phyloP scores from a whole-genome alignment of 2,888 invertebrate species.

The Oxyteleia sp. region DNA sequence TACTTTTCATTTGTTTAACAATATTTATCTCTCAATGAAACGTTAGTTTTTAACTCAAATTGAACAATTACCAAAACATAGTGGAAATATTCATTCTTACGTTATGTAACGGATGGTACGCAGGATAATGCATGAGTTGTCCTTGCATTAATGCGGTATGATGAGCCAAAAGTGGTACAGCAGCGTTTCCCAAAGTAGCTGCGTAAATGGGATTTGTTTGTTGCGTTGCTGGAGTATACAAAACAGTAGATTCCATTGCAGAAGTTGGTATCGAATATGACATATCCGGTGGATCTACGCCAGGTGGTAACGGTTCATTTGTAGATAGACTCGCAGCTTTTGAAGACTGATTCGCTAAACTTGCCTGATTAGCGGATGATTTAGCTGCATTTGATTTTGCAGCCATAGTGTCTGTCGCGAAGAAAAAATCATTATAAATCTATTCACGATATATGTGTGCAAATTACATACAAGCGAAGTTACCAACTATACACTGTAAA shows the following conservation, averaged over 20 bases:
- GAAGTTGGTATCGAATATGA: conserved; percentile 82
- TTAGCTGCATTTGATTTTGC: no score
- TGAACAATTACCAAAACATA: no score
- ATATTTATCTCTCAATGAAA: no score
- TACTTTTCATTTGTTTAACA: no score
- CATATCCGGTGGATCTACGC: conserved; percentile 88
- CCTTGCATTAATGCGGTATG: conserved; percentile 83
- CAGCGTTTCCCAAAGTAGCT: conserved; percentile 82
- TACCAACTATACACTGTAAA: no score
- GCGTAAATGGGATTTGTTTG: conserved; percentile 83
- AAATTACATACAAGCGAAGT: no score
- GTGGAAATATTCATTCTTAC: conserved; percentile 81
- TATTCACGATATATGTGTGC: no score
- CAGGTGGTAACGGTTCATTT: conserved; percentile 88
- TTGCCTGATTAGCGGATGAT: conserved; percentile 19
- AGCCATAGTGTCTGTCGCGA: no score
- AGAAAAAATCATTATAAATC: no score
- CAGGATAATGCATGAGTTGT: conserved; percentile 85
- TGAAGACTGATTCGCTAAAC: conserved; percentile 22
- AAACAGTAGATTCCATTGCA: conserved; percentile 81
- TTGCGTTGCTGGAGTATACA: conserved; percentile 81
- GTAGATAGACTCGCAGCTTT: conserved; percentile 24
- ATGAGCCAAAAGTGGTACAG: conserved; percentile 81
- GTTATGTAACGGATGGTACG: conserved; percentile 83
- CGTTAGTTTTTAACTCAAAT: no score